Base-by-base conservation (phyloP, 2,888 invertebrate species). In the Tenthredo livida region DNA sequence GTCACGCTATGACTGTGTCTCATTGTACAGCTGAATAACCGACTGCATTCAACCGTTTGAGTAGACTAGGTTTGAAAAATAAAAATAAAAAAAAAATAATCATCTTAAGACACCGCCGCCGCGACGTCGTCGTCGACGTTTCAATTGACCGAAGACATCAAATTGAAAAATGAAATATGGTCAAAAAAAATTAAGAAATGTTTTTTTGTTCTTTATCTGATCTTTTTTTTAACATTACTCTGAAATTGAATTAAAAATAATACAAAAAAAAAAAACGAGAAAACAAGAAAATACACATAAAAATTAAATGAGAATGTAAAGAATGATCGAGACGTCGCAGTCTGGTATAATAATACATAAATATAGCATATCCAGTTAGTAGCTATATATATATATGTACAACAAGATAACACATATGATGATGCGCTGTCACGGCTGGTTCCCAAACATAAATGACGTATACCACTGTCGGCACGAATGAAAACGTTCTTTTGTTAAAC, bases 1-100 rank as follows among this genome's bases (percentile, higher is more conserved):
- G 70, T 70, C 65, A 83, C 83, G 67, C n/a, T 37, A 47, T 67
- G 54, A 83, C 83, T 83, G 82, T 82, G 82, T 70, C 67, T 29
- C 67, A 83, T 67, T 83, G 83, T 83, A 21, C 65, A 29, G 37
- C 37, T 10, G 29, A 43, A 83, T 67, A 83, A 70, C 67, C 70
- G 50, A 33, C 67, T 43, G n/a, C 29, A 83, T 83, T 83, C 47
- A 83, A 65, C 47, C 83, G 83, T 67, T 83, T 43, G 67, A 83
- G 47, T 25, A 67, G 67, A 67, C n/a, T 37, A 70, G 47, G 50
- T 65, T 2, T 2, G 47, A 83, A 17, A 40, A 47, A 78, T 2
- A 7, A 77, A n/a, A 77, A 12, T 40, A 37, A 37, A 37, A 37
- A 37, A 37, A 37, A 37, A 37, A 7, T 7, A 21, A 77, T 77